Base-by-base conservation (phyloP, 1,140 invertebrate genomes). In the Conus betulinus region DNA sequence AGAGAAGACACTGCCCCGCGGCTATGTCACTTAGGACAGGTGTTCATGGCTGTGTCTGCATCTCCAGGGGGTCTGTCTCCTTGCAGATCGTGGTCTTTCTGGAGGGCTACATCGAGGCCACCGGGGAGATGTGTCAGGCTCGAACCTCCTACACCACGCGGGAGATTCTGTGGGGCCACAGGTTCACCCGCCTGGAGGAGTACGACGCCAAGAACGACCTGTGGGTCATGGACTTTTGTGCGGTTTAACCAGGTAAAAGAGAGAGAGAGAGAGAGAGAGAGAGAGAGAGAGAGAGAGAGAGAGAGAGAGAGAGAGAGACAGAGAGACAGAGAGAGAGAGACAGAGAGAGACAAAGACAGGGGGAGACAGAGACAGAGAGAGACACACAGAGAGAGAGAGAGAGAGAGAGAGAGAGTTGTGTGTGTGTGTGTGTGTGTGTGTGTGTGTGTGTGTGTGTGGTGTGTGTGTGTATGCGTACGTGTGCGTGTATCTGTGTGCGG, bases 1-100 rank as follows among this genome's bases (percentile, higher is more conserved):
- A 3, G 39, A 39, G 39, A 39, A 39, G 39, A 39, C 39, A 39
- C 39, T 39, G 39, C 39, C 39, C 39, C 3, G 39, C 39, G 39
- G 39, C 39, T 39, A 39, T 39, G 39, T 39, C 39, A 39, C 39
- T 39, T 39, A 39, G 39, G 39, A 39, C 39, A 3, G 39, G 39
- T 39, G 39, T 0, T 39, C 39, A 39, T 39, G 39, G 39, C 39
- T 39, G 39, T 39, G 0, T 39, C 39, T 39, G 39, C 0, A 39
- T 39, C 39, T 39, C 39, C 39, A 39, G 39, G 39, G 39, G 39
- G 39, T 39, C 39, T 39, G 39, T 39, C 39, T 39, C 39, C 39
- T 39, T 78, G 25, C 99, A 99, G 95, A 97, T 99, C 55, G 97
- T 99, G 5, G 97, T 99, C 5, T 97, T 99, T 23, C 86, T 95